These are phyloP conservation scores for Gobiocypris rarus DNA, from an alignment of 2,113 vertebrate species.

Conservation along the genomic window DNA sequence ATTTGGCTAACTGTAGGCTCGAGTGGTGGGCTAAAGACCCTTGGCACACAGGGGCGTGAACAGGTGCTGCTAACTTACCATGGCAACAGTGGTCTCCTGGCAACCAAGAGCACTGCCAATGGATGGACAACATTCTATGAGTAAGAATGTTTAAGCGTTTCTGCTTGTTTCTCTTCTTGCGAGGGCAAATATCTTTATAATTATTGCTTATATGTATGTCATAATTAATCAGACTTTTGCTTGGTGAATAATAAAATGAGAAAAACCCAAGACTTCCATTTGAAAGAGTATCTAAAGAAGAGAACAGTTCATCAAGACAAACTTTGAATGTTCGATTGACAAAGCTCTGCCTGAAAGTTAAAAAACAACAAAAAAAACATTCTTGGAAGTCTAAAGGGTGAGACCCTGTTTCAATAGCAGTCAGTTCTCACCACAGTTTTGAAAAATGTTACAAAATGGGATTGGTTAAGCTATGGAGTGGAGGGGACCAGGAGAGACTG, in stretches of 20 bases:
- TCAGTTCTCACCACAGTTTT: no score
- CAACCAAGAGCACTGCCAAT: constrained; percentile 94
- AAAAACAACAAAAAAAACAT: no score
- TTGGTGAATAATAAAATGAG: not conserved
- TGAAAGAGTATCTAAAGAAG: no score
- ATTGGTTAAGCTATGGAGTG: no score
- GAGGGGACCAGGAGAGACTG: no score
- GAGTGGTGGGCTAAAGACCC: constrained; percentile 90
- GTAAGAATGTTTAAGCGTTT: constrained; percentile 78
- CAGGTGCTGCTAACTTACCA: constrained; percentile 95
- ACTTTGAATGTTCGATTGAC: no score
- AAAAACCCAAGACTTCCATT: no score
- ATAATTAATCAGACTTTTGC: not conserved
- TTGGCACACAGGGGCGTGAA: constrained; percentile 90
- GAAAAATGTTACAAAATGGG: no score
- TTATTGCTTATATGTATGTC: not conserved
- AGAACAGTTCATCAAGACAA: no score
- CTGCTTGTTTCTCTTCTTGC: not conserved
- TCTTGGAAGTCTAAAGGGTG: no score
- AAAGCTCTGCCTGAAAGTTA: no score
- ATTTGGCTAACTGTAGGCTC: constrained; percentile 96
- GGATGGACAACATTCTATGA: constrained; percentile 99
- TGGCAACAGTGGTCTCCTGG: constrained; percentile 92
- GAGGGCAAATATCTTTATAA: not conserved
- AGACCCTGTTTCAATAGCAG: no score